Base-by-base conservation (phyloP, 2,797 vertebrate species). In the Columba guinea region DNA sequence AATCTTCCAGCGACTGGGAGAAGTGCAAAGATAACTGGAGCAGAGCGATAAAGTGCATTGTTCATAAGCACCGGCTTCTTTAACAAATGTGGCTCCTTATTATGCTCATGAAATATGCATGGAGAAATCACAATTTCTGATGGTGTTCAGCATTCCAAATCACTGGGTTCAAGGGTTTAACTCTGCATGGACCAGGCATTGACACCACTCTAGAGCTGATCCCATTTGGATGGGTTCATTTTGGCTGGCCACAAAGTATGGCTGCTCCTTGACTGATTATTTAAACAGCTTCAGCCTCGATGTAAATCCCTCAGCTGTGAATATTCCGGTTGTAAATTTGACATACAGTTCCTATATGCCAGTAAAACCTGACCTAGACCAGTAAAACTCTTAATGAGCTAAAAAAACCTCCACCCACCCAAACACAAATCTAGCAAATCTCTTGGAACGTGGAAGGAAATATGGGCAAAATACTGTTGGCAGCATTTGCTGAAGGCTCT, bases 31-130 rank as follows among this genome's bases (percentile, higher is more conserved):
- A 58, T 77, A 94, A 85, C 34, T 51, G 11, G 56, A 90, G 81
- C 26, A 2, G 67, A 65, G 89, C 19, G 0, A 9, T 46, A 28
- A 76, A 82, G 95, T 88, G 67, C 90, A 93, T 93, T 89, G 77
- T 93, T 94, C 94, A 92, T 90, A 90, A 94, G 80, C 82, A 85
- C 46, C 30, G 5, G 41, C 58, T 84, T 84, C 91, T 84, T 84
- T 86, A 93, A 91, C 92, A 94, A 95, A 90, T 84, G 89, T 24
- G 35, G 69, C 52, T 90, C 80, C 89, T 93, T 80, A 88, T 95
- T 78, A 37, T 39, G 67, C 90, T 90, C 28, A 81, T 90, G 85
- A 91, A 96, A 94, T 78, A 90, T 75, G 28, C 82, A 90, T 71
- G 93, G 77, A 67, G 87, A 62, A 92, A 93, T 88, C 91, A 64